Evolutionary conservation across 2,113 vertebrate species (phyloP).

Genomic region (Pachycephala philippinensis): DNA sequence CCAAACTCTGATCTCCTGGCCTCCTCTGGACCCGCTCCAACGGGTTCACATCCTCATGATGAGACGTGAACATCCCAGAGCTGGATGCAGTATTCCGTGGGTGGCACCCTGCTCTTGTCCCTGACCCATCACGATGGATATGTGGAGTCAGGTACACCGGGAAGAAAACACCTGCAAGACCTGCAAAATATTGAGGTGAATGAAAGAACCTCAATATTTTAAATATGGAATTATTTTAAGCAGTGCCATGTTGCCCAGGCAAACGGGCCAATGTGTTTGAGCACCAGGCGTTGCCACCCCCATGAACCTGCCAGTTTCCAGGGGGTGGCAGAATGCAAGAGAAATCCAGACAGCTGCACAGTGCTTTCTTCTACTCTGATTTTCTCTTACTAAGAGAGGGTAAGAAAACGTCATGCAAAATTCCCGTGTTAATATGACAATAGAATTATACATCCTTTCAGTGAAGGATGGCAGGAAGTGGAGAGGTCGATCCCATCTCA

Average conservation of each 20-base stretch:
- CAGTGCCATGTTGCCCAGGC: fast-evolving
- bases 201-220: background rate
- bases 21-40: fast-evolving
- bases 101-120: background rate
- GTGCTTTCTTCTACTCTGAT: background rate
- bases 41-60: background rate
- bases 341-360: background rate
- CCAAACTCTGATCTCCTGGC: background rate
- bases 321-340: background rate
- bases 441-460: background rate
- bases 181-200: background rate
- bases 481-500: background rate
- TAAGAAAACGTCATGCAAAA: background rate
- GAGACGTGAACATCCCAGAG: background rate
- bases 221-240: background rate
- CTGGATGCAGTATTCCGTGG: background rate
- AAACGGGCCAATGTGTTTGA: fast-evolving
- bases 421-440: background rate
- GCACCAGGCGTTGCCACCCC: background rate
- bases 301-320: background rate
- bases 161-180: background rate
- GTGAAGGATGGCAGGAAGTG: background rate
- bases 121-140: too few species aligned
- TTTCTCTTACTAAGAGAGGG: background rate
- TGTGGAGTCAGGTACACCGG: background rate